Evolutionary conservation across 2,113 vertebrate species (phyloP), one percentile per base, ranked within the genome.

Genomic region (Alligator mississippiensis): DNA sequence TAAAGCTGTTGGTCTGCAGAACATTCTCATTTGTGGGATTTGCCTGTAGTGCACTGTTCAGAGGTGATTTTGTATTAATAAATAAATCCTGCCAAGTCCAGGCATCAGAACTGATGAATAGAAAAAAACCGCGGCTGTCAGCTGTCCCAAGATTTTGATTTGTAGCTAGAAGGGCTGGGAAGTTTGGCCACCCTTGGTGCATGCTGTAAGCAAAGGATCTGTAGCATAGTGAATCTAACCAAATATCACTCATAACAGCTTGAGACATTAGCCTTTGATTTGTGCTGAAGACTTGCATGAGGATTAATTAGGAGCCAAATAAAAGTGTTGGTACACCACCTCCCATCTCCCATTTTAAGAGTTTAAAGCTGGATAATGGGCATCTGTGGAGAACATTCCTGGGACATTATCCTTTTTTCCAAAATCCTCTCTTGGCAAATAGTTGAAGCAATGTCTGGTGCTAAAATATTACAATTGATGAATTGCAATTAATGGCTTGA

Each of bases 121-220:
- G 82, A 74, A 68, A 93, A 82, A 38, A 79, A 7, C 81, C 87
- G 80, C 84, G 55, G 82, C 58, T 93, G 47, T 92, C 85, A 88
- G 88, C 87, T 93, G 1, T 87, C 58, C 47, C 70, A 47, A 74
- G 34, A 74, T 38, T 19, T 74, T 38, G 47, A 38, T 19, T n/a
- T 81, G 30, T 15, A 19, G 59, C 47, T 68, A 18, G 19, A 12
- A 38, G 15, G 6, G 34, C 18, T 5, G 54, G 22, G 64, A 34
- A 17, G 47, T 90, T 87, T 81, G 81, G 28, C 21, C 1, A 91
- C 0, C 0, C 87, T 77, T 61, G 82, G 84, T 88, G 90, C 7
- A 2, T 47, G 68, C 19, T 74, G 19, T 22, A 61, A 64, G 62
- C 72, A 2, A 54, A 93, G 80, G 87, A 16, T 27, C 82, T 70